Percentiles rank a stretch among this genome's conserved stretches.
Evolutionary conservation across 2,888 invertebrate species (phyloP).

Genomic region (Galerucella pusilla): DNA sequence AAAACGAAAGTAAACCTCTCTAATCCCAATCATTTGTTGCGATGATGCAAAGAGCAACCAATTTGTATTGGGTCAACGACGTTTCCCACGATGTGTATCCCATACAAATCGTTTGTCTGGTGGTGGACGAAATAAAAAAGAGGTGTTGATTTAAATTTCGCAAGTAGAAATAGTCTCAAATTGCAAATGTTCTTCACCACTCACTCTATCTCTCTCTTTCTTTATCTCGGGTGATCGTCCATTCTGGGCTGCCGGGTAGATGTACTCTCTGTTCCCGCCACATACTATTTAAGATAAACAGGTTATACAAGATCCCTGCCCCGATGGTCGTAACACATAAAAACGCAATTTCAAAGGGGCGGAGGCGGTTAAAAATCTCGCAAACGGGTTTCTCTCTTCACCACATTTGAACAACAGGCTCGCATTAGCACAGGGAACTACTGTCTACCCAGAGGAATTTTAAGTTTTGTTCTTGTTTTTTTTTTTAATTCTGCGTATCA

Average conservation of each 20-base stretch:
- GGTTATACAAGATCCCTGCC: conserved; percentile 62
- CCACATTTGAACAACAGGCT: conserved; percentile 24
- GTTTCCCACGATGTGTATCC: conserved; percentile 46
- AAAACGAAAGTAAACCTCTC: conserved; percentile 17
- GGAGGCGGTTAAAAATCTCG: conserved; percentile 64
- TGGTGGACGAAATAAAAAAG: conserved; percentile 44
- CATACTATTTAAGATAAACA: conserved; percentile 55
- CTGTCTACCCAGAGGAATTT: conserved; percentile 5
- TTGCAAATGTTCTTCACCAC: conserved; percentile 52
- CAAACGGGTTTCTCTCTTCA: conserved; percentile 54
- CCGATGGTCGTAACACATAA: conserved; percentile 51
- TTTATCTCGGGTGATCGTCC: conserved; percentile 13
- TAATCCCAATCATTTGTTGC: conserved; percentile 24
- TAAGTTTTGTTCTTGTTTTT: neutral
- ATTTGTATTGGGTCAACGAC: conserved; percentile 40
- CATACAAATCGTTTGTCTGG: conserved; percentile 41
- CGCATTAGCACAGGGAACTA: conserved; percentile 7
- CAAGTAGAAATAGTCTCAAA: conserved; percentile 54
- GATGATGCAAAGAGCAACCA: conserved; percentile 32
- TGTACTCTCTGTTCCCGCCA: conserved; percentile 48
- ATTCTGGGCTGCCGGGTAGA: conserved; percentile 20
- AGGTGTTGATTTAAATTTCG: conserved; percentile 58
- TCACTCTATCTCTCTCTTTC: conserved; percentile 31
- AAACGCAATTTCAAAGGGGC: conserved; percentile 62
- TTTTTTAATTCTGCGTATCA: neutral